Base-by-base conservation (phyloP, 2,888 invertebrate genomes). In the Morpho helenor region DNA sequence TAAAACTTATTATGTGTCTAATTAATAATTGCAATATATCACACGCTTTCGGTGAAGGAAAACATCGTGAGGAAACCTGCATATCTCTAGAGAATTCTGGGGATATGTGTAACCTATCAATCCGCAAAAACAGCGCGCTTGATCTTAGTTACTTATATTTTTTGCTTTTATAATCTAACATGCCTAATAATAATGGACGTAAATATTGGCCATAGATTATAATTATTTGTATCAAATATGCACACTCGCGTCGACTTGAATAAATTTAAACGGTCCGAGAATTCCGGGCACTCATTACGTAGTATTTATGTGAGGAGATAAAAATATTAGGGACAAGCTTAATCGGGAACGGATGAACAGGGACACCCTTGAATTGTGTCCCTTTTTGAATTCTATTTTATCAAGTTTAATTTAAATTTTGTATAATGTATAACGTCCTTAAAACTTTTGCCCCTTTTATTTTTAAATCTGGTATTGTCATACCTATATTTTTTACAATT, bases 281-380 rank as follows among this genome's bases (percentile, higher is more conserved):
- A 87, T 87, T 83, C 80, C 71, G 80, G 84, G 74, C 76, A 70
- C 89, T 90, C 90, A 89, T 90, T 90, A 89, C 84, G 69, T 80
- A 65, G 86, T 89, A 89, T 90, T 90, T 90, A 89, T 89, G 88
- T 79, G 83, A 78, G 72, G 75, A 89, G 89, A 90, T 90, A 90
- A 90, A 89, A 90, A 89, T 90, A 88, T 89, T 88, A 87, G 89
- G 90, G 89, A 86, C 86, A 85, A 77, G 67, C 80, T 83, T 85
- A 87, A 89, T 89, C 89, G 88, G 75, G 74, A 82, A 84, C 80
- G 87, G 84, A 87, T 88, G 88, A 86, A 78, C 82, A 80, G 71
- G 75, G 76, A 74, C 67, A 63, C 72, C 72, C 73, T 62, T 62
- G 57, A 55, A 61, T 66, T 66, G 64, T 62, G 64, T 62, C 61